A percentile compares a stretch with the other conserved stretches of the same genome.
Conservation (phyloP, 1,140 invertebrate species). For the Camponotus vicinus region DNA sequence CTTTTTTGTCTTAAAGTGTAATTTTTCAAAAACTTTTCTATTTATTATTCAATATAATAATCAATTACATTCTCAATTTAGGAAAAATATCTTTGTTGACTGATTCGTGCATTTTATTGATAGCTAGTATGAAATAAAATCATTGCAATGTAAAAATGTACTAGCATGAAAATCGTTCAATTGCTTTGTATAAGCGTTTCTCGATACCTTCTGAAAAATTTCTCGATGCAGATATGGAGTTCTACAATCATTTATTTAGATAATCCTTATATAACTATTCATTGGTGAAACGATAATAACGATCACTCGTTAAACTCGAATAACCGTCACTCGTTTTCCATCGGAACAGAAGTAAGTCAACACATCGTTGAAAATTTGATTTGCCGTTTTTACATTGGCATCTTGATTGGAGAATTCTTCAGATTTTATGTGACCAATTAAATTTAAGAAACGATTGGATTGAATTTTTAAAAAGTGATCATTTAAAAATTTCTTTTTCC, state of each 20-base stretch:
- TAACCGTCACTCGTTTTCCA: neutral
- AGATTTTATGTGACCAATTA: constrained; percentile 20
- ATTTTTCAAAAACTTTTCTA: neutral
- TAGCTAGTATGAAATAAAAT: constrained; percentile 4
- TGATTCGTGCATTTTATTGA: neutral
- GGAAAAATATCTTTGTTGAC: neutral
- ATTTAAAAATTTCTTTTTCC: too few relatives aligned
- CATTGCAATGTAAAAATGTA: neutral
- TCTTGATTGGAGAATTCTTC: neutral
- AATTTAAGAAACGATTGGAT: constrained; percentile 12
- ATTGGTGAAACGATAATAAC: neutral
- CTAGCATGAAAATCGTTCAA: neutral
- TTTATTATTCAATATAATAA: neutral
- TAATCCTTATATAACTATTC: neutral
- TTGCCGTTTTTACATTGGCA: neutral
- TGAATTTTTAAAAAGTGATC: neutral
- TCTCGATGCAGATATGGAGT: neutral
- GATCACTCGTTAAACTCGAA: neutral
- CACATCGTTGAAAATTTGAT: neutral
- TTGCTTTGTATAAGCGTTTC: neutral
- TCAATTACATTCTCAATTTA: neutral
- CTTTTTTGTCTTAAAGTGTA: neutral
- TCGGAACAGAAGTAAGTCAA: neutral
- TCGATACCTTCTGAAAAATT: constrained; percentile 25
- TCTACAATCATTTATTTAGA: neutral